These are phyloP conservation scores for Paraplagusia blochii DNA, from an alignment of 2,113 vertebrate species.

Conservation along the genomic window DNA sequence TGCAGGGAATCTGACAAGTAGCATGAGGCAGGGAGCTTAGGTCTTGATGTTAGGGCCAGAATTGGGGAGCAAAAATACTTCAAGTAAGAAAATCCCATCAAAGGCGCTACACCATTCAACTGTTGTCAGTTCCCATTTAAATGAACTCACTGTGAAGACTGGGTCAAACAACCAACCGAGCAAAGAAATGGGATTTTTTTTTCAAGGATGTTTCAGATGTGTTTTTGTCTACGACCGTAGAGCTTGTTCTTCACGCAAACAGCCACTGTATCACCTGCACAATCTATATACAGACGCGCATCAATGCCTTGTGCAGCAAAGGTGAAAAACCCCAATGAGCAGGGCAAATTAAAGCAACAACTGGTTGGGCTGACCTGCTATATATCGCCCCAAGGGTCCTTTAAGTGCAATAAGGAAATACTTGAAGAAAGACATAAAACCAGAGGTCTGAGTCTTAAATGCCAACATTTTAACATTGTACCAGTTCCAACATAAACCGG, in stretches of 20 bases:
- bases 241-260: constrained; percentile 3
- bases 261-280: not conserved
- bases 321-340: not conserved
- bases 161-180: constrained; percentile 52
- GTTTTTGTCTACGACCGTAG: constrained; percentile 2
- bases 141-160: constrained; percentile 47
- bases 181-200: constrained; percentile 19
- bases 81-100: constrained; percentile 40
- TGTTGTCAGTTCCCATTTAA: constrained; percentile 67
- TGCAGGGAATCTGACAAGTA: constrained; percentile 44
- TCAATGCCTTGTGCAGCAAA: not conserved
- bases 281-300: constrained; percentile 2
- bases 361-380: constrained; percentile 12
- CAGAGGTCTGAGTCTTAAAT: not conserved
- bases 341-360: constrained; percentile 27
- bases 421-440: constrained; percentile 3
- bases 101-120: constrained; percentile 60
- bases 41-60: constrained; percentile 54
- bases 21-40: constrained; percentile 42
- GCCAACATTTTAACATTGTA: constrained; percentile 21
- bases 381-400: constrained; percentile 6
- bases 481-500: constrained; percentile 35
- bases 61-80: constrained; percentile 43
- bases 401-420: constrained; percentile 2
- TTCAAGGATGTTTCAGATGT: constrained; percentile 5